Percentiles rank a stretch among this genome's conserved stretches.
Conservation (phyloP, 2,888 invertebrate genomes). For the Hydroisotoma schaefferi region DNA sequence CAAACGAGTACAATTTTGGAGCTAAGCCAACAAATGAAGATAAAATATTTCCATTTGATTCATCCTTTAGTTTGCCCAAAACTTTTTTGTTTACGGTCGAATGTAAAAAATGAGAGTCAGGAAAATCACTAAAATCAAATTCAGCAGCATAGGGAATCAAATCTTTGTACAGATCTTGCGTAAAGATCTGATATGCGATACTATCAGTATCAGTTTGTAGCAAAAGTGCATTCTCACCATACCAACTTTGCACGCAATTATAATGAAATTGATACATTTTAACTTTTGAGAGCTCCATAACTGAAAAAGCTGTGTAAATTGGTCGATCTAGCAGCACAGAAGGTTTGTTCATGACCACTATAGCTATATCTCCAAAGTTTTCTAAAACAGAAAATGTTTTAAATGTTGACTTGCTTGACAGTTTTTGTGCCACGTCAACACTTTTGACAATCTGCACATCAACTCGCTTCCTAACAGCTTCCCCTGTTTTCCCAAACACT, state of each 20-base stretch:
- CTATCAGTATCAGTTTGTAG: slow-evolving; percentile 30
- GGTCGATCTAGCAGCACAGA: slow-evolving; percentile 17
- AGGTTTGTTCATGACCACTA: slow-evolving; percentile 9
- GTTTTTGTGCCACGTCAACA: too few relatives aligned
- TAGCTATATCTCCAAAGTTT: neutral
- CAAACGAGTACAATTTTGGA: slow-evolving; percentile 26
- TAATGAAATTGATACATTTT: slow-evolving; percentile 22
- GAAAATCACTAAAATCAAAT: slow-evolving; percentile 35
- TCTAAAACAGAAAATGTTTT: too few relatives aligned
- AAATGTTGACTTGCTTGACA: too few relatives aligned
- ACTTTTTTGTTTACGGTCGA: slow-evolving; percentile 37
- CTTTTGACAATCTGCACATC: too few relatives aligned
- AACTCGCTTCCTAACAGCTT: slow-evolving; percentile 11
- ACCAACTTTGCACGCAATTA: slow-evolving; percentile 21
- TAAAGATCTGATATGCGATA: slow-evolving; percentile 32
- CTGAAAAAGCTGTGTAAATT: slow-evolving; percentile 25
- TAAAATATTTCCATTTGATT: slow-evolving; percentile 32
- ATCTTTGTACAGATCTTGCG: slow-evolving; percentile 25
- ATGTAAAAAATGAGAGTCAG: slow-evolving; percentile 12
- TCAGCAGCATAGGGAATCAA: neutral
- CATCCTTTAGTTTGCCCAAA: slow-evolving; percentile 48
- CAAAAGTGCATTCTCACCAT: slow-evolving; percentile 11
- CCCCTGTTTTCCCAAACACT: slow-evolving; percentile 22
- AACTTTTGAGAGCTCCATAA: slow-evolving; percentile 21
- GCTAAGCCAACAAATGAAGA: slow-evolving; percentile 43